A percentile compares a stretch with the other conserved stretches of the same genome.
phyloP scores from a whole-genome alignment of 2,888 invertebrate species.

The Gastrophysa polygoni region DNA sequence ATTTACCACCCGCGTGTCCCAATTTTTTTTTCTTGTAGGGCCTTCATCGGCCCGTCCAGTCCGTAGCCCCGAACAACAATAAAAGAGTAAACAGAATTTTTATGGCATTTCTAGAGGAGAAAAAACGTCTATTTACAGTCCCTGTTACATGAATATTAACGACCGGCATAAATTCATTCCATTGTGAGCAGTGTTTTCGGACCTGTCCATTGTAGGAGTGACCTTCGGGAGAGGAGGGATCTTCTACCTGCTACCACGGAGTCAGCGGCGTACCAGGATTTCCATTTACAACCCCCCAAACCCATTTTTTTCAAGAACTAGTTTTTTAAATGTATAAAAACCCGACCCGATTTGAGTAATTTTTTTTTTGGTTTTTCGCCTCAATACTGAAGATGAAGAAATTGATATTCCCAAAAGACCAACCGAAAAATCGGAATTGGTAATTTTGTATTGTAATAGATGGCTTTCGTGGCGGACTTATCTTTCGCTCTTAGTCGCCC shows the following conservation, averaged over 20 bases:
- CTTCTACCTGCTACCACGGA: constrained; percentile 39
- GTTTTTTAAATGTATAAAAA: too few species aligned
- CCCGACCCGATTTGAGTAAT: too few species aligned
- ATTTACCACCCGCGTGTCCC: too few species aligned
- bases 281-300: too few species aligned
- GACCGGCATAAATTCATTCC: constrained; percentile 44
- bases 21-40: background rate
- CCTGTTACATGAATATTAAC: constrained; percentile 46
- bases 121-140: constrained; percentile 44
- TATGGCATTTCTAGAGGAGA: constrained; percentile 40
- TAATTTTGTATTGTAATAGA: too few species aligned
- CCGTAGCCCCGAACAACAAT: constrained; percentile 30
- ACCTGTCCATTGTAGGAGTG: constrained; percentile 43
- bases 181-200: constrained; percentile 42
- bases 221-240: constrained; percentile 40
- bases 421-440: too few species aligned
- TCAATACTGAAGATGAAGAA: too few species aligned
- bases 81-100: constrained; percentile 41
- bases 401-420: too few species aligned
- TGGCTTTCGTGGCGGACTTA: too few species aligned
- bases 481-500: too few species aligned
- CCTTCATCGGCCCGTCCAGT: background rate
- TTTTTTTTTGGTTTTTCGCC: too few species aligned
- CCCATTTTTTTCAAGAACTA: too few species aligned
- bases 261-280: background rate